Conservation (phyloP, 92 coral and sea anemone species). For the Blastomussa wellsi region DNA sequence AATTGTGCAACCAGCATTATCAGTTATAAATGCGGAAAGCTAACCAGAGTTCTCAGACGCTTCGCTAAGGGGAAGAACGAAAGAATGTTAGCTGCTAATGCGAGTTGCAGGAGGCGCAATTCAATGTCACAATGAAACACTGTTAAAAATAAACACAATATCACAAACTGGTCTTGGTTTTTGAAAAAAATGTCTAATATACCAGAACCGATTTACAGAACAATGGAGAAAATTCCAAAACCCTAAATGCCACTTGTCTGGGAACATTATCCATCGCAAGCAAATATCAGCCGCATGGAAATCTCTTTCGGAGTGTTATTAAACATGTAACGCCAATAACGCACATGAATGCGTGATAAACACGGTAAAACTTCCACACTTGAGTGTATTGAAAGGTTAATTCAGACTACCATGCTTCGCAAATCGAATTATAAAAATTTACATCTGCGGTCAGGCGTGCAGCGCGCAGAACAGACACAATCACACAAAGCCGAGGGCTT, state of each 20-base stretch:
- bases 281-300: slow-evolving; percentile 26
- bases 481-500: not conserved
- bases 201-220: not conserved
- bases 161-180: slow-evolving; percentile 4
- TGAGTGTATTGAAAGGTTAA: not conserved
- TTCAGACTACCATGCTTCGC: not conserved
- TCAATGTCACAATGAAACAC: not conserved
- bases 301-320: not conserved
- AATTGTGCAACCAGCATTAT: not conserved
- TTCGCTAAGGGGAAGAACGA: not conserved
- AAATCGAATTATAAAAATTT: slow-evolving; percentile 2
- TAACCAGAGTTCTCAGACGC: not conserved
- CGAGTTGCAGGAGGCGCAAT: not conserved
- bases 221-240: slow-evolving; percentile 33
- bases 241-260: slow-evolving; percentile 21
- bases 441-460: slow-evolving; percentile 16
- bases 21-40: not conserved
- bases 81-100: not conserved
- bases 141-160: slow-evolving; percentile 17
- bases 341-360: not conserved
- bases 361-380: slow-evolving; percentile 13
- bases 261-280: slow-evolving; percentile 22
- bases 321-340: slow-evolving; percentile 2
- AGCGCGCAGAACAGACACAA: slow-evolving; percentile 27
- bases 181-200: slow-evolving; percentile 15